Conservation (phyloP, 2,113 vertebrate species). For the Egretta garzetta region DNA sequence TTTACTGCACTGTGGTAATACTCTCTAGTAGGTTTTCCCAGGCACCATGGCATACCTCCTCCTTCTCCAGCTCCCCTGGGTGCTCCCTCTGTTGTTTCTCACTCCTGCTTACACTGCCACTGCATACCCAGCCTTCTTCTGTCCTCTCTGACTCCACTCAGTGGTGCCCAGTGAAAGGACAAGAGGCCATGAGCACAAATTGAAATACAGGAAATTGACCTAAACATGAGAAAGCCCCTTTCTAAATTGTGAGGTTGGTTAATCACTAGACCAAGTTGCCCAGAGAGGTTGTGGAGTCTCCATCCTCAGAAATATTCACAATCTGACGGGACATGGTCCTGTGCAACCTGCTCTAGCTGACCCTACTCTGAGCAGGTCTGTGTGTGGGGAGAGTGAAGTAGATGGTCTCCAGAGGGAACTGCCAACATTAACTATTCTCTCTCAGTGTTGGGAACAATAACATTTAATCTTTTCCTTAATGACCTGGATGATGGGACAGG, state of each 20-base stretch:
- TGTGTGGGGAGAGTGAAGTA: neutral
- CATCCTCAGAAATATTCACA: neutral
- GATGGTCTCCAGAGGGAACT: neutral
- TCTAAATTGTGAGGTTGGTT: neutral
- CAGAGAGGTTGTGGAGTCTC: neutral
- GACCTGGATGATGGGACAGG: neutral
- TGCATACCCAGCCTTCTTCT: neutral
- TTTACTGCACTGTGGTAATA: neutral
- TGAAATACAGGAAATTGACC: neutral
- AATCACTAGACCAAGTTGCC: neutral
- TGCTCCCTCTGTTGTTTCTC: neutral
- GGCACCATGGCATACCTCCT: fast-evolving
- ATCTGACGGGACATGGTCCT: neutral
- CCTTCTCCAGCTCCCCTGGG: neutral
- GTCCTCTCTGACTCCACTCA: neutral
- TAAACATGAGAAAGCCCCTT: neutral
- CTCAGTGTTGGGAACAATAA: neutral
- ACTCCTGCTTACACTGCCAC: neutral
- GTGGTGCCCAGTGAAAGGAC: neutral
- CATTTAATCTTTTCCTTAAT: neutral
- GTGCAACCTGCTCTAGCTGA: neutral
- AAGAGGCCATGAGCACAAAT: neutral
- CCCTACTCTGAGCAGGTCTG: neutral
- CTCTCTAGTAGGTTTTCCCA: neutral
- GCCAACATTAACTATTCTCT: neutral